Conservation (phyloP, 2,113 vertebrate genomes). For the Ptyas mucosa region DNA sequence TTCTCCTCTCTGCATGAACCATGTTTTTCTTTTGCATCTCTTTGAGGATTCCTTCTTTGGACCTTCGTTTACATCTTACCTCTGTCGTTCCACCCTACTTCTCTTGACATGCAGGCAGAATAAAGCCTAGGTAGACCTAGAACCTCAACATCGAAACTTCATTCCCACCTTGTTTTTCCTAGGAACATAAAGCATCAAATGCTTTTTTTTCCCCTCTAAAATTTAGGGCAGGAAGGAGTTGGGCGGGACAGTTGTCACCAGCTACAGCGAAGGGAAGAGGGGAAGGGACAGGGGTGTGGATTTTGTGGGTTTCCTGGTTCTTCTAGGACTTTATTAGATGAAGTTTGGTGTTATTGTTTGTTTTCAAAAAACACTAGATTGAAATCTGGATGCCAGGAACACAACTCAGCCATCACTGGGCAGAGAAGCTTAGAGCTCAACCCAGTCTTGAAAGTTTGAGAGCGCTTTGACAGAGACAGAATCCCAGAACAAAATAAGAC, state of each 20-base stretch:
- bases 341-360: conserved; percentile 55
- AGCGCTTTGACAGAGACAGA: background rate
- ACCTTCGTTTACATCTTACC: conserved; percentile 47
- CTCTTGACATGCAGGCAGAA: conserved; percentile 52
- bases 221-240: conserved; percentile 57
- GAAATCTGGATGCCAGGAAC: conserved; percentile 12
- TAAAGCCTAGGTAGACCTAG: conserved; percentile 61
- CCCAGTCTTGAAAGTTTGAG: background rate
- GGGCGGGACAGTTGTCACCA: conserved; percentile 22
- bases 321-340: background rate
- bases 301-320: conserved; percentile 48
- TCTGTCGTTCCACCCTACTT: conserved; percentile 48
- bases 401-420: conserved; percentile 12
- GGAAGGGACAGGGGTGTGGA: conserved; percentile 32
- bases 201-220: conserved; percentile 10
- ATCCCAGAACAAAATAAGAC: background rate
- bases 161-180: conserved; percentile 31
- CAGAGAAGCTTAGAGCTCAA: background rate
- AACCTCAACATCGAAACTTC: conserved; percentile 57
- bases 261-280: conserved; percentile 47
- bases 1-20: conserved; percentile 66
- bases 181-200: conserved; percentile 45
- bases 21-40: conserved; percentile 65
- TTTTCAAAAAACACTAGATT: conserved; percentile 39
- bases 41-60: conserved; percentile 62